phyloP scores from a whole-genome alignment of 2,888 invertebrate genomes.

The Teinopalpus imperialis region DNA sequence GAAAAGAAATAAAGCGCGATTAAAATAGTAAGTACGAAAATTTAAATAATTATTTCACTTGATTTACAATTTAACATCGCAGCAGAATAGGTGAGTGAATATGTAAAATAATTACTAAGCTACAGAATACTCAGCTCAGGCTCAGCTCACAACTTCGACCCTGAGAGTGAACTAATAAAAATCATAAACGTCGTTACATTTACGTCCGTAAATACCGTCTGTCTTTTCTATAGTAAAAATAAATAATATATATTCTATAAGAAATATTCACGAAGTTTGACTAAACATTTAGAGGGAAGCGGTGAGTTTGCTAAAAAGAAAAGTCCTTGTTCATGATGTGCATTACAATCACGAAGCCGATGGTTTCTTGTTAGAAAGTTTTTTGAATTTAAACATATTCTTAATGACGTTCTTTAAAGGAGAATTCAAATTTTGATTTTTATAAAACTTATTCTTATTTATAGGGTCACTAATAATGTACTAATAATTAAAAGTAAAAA shows the following conservation, averaged over 20 bases:
- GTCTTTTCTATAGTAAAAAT: too few species aligned
- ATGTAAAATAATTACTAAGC: slow-evolving; percentile 19
- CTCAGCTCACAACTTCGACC: slow-evolving; percentile 6
- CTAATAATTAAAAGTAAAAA: too few species aligned
- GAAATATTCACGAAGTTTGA: slow-evolving; percentile 16
- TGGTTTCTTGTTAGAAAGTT: neutral
- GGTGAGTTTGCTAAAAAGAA: slow-evolving; percentile 12
- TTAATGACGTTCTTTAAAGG: too few species aligned
- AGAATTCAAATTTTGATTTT: too few species aligned
- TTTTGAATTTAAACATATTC: slow-evolving; percentile 3
- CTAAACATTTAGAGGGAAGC: slow-evolving; percentile 6
- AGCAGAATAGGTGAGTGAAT: slow-evolving; percentile 10
- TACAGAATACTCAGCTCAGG: neutral
- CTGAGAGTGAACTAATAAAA: slow-evolving; percentile 12
- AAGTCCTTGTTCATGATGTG: slow-evolving; percentile 13
- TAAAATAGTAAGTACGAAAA: too few species aligned
- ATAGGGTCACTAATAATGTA: too few species aligned
- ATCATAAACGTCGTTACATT: slow-evolving; percentile 5
- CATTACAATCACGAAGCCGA: slow-evolving; percentile 7
- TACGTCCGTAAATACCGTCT: slow-evolving; percentile 5
- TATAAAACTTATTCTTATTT: too few species aligned
- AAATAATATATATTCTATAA: slow-evolving; percentile 1
- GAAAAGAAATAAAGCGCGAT: too few species aligned
- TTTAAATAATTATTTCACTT: too few species aligned
- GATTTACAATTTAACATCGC: slow-evolving; percentile 14